phyloP scores from a whole-genome alignment of 2,888 invertebrate species.

The Tuta absoluta region DNA sequence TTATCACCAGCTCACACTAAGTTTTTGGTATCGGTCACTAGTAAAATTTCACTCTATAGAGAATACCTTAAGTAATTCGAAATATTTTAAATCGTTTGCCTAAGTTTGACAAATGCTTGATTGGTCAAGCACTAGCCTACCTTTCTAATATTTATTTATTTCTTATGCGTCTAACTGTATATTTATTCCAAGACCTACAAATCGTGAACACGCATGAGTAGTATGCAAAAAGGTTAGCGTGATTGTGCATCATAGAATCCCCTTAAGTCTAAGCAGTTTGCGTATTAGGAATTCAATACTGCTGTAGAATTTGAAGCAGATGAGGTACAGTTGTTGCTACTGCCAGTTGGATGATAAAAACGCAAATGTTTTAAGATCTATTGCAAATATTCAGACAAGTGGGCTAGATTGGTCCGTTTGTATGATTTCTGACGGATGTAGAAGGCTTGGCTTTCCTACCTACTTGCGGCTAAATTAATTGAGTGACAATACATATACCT shows the following conservation, averaged over 20 bases:
- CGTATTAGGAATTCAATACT: constrained; percentile 12
- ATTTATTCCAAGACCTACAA: background rate
- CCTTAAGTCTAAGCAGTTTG: background rate
- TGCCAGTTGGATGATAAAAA: background rate
- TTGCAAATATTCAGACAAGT: background rate
- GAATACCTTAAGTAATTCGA: no score
- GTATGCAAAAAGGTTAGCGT: constrained; percentile 15
- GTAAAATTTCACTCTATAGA: no score
- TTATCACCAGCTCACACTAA: no score
- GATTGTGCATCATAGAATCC: constrained; percentile 15
- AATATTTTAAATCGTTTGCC: no score
- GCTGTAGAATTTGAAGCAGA: background rate
- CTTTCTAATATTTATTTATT: no score
- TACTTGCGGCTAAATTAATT: background rate
- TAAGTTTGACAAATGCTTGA: no score
- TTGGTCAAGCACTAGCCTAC: no score
- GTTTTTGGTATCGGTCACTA: no score
- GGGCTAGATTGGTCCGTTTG: background rate
- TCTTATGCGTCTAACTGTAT: background rate
- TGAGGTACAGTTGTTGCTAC: background rate
- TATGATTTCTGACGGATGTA: background rate
- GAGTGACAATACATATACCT: no score
- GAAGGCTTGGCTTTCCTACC: background rate
- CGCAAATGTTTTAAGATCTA: background rate
- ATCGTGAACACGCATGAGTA: background rate